Percentiles rank a stretch among this genome's conserved stretches.
These are phyloP conservation scores for Phoenicopterus ruber DNA, from an alignment of 2,113 vertebrate species.

Conservation along the genomic window DNA sequence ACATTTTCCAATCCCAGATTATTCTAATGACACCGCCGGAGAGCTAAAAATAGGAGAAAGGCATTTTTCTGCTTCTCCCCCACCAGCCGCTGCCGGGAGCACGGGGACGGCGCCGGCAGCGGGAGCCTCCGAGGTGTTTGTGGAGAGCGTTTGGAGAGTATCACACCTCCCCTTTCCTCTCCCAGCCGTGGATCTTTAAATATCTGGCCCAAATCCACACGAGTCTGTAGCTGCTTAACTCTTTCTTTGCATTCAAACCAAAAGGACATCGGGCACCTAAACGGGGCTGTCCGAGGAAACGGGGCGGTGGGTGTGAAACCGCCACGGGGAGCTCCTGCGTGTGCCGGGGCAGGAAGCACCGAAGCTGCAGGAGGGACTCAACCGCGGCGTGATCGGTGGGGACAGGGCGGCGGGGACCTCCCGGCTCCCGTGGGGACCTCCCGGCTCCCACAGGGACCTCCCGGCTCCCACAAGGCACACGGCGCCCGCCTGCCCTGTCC, in stretches of 20 bases:
- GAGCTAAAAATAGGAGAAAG: slow-evolving; percentile 36
- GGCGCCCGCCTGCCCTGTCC: not conserved
- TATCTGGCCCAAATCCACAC: slow-evolving; percentile 64
- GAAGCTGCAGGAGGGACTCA: not conserved
- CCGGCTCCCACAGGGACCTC: not conserved
- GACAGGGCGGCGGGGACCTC: not conserved
- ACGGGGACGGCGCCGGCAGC: not conserved
- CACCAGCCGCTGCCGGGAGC: not conserved
- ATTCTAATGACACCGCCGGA: not conserved
- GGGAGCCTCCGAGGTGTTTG: slow-evolving; percentile 49
- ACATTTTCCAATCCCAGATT: not conserved
- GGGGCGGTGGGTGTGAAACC: not conserved
- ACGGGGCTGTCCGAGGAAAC: accelerated
- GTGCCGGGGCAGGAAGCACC: not conserved
- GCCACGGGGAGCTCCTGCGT: not conserved
- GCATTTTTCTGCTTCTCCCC: slow-evolving; percentile 28
- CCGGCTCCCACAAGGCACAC: not conserved
- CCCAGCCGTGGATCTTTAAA: slow-evolving; percentile 50
- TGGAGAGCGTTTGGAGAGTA: not conserved
- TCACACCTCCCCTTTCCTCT: slow-evolving; percentile 48
- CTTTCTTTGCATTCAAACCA: not conserved
- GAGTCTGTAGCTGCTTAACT: slow-evolving; percentile 31
- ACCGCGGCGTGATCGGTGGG: accelerated
- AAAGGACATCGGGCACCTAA: not conserved
- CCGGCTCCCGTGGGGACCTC: not conserved